These are phyloP conservation scores for Trissolcus basalis DNA, from an alignment of 1,140 invertebrate genomes.

Conservation along the genomic window DNA sequence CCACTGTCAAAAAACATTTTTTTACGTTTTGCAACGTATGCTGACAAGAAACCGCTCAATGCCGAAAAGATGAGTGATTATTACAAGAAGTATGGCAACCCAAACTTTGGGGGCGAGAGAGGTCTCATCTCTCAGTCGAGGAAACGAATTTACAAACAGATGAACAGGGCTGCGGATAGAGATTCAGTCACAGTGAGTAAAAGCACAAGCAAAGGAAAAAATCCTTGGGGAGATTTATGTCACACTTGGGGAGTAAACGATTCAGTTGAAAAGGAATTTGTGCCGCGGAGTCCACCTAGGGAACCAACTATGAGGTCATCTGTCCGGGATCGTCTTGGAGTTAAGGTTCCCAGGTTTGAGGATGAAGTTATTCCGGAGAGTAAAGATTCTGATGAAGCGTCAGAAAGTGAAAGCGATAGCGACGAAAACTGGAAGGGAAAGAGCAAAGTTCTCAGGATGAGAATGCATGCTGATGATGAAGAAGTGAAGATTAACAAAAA, in stretches of 20 bases:
- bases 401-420: conserved; percentile 75
- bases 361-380: not conserved
- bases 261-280: conserved; percentile 77
- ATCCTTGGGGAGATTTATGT: conserved; percentile 85
- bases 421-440: conserved; percentile 78
- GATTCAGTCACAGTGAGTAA: conserved; percentile 13
- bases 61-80: conserved; percentile 80
- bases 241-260: conserved; percentile 82
- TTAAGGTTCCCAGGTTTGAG: conserved; percentile 47
- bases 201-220: conserved; percentile 72
- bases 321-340: conserved; percentile 71
- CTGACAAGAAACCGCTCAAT: conserved; percentile 79
- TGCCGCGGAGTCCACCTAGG: conserved; percentile 22
- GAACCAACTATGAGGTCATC: conserved; percentile 37
- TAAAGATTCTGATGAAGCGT: conserved; percentile 65
- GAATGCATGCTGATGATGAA: conserved; percentile 93
- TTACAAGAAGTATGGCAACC: conserved; percentile 81
- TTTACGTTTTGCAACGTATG: conserved; percentile 83
- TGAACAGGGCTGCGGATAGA: conserved; percentile 2
- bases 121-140: conserved; percentile 77
- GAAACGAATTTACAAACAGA: conserved; percentile 72
- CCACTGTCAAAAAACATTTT: conserved; percentile 82
- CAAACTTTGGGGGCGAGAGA: conserved; percentile 79
- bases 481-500: conserved; percentile 79
- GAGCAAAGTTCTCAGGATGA: conserved; percentile 83